Conservation (phyloP, 2,113 vertebrate species). For the Peromyscus leucopus region DNA sequence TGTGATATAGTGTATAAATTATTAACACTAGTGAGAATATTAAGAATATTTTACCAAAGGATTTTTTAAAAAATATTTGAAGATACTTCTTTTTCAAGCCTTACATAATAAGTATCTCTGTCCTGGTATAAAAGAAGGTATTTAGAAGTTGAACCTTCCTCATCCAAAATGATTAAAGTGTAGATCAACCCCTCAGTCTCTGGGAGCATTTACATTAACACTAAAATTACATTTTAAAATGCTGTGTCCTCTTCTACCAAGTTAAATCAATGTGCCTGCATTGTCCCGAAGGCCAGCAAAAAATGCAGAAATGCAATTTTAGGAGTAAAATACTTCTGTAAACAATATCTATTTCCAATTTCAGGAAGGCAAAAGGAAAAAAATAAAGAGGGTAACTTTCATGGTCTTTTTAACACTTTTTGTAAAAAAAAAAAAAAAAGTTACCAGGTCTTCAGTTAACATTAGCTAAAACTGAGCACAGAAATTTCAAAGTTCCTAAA, state of each 20-base stretch:
- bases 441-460: neutral
- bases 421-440: constrained; percentile 70
- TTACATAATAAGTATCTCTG: constrained; percentile 6
- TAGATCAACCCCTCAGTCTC: constrained; percentile 47
- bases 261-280: constrained; percentile 65
- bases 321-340: constrained; percentile 62
- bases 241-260: constrained; percentile 60
- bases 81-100: constrained; percentile 37
- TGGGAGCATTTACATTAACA: constrained; percentile 75
- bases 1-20: neutral
- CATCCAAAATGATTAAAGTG: constrained; percentile 68
- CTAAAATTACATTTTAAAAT: constrained; percentile 79
- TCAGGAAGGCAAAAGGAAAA: constrained; percentile 46
- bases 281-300: constrained; percentile 73
- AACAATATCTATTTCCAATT: constrained; percentile 71
- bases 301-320: constrained; percentile 67
- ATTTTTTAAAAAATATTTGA: constrained; percentile 38
- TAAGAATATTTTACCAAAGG: neutral
- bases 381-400: constrained; percentile 43
- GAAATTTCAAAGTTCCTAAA: neutral
- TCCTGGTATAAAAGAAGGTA: constrained; percentile 39
- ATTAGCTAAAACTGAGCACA: neutral
- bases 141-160: constrained; percentile 65
- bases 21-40: constrained; percentile 16
- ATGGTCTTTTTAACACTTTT: constrained; percentile 49